Conservation (phyloP, 1,140 invertebrate genomes). For the Neodiprion fabricii region DNA sequence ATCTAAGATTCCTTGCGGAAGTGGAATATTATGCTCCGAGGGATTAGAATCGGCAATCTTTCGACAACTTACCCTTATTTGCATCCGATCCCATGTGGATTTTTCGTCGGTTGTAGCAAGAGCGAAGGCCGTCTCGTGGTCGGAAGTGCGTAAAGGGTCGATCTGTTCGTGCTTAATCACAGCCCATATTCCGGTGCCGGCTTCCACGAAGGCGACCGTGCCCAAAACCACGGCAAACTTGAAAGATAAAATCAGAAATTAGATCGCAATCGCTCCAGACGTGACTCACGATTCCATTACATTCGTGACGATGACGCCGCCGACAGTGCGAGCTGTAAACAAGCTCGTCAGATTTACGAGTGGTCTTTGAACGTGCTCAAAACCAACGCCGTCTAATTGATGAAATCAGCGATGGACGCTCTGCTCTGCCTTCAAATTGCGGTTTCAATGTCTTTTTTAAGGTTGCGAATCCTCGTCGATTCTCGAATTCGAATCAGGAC, state of each 20-base stretch:
- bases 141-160: constrained; percentile 53
- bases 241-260: constrained; percentile 30
- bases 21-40: constrained; percentile 26
- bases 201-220: constrained; percentile 56
- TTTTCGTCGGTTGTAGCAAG: constrained; percentile 38
- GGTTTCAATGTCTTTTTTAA: too few relatives aligned
- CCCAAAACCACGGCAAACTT: constrained; percentile 59
- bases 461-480: too few relatives aligned
- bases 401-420: constrained; percentile 11
- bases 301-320: not conserved
- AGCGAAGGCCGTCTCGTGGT: constrained; percentile 54
- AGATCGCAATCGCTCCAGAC: not conserved
- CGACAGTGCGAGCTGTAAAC: not conserved
- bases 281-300: not conserved
- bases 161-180: constrained; percentile 63
- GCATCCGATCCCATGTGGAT: constrained; percentile 35
- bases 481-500: too few relatives aligned
- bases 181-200: constrained; percentile 62
- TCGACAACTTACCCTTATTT: constrained; percentile 32
- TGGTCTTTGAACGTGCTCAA: not conserved
- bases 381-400: not conserved
- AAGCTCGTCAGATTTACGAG: not conserved
- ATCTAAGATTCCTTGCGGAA: not conserved
- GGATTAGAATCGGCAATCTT: constrained; percentile 31
- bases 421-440: not conserved